Conservation (phyloP, 2,888 invertebrate genomes). For the Parnassius mnemosyne region DNA sequence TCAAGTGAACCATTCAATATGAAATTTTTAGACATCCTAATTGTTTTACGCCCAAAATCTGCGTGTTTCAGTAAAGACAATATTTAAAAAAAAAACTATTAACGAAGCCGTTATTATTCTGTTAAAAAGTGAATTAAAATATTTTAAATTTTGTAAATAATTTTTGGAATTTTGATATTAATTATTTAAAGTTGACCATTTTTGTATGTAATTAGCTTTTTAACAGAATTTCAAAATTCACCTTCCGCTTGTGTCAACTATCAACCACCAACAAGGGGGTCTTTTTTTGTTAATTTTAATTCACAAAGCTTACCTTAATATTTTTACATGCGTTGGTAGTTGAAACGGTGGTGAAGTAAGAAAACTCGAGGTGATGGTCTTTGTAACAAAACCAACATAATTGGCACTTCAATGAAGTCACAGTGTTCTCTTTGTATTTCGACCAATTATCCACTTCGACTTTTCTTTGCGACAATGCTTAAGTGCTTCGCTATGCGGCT, state of each 20-base stretch:
- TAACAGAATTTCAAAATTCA: constrained; percentile 52
- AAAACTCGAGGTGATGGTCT: constrained; percentile 58
- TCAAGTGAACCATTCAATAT: constrained; percentile 6
- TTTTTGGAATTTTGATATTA: constrained; percentile 7
- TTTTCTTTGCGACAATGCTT: constrained; percentile 62
- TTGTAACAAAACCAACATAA: constrained; percentile 18
- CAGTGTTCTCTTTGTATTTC: constrained; percentile 27
- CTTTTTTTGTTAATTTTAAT: constrained; percentile 47
- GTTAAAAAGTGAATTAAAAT: constrained; percentile 53
- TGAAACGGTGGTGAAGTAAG: constrained; percentile 70
- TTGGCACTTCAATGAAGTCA: constrained; percentile 11
- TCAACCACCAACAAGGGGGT: constrained; percentile 73
- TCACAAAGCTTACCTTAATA: constrained; percentile 21
- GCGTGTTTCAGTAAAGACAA: constrained; percentile 70
- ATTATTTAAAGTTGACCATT: constrained; percentile 9
- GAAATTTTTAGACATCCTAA: constrained; percentile 32
- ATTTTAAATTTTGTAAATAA: neutral
- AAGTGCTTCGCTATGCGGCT: constrained; percentile 76
- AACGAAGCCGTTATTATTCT: constrained; percentile 67
- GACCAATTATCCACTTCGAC: constrained; percentile 54
- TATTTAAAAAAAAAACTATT: constrained; percentile 50
- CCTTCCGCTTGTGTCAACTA: constrained; percentile 71
- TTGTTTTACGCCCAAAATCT: constrained; percentile 36
- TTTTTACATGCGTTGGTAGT: constrained; percentile 70
- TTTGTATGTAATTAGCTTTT: constrained; percentile 52